A percentile compares a stretch with the other conserved stretches of the same genome.
Evolutionary conservation across 2,113 vertebrate species (phyloP).

Genomic region (Balaenoptera acutorostrata): DNA sequence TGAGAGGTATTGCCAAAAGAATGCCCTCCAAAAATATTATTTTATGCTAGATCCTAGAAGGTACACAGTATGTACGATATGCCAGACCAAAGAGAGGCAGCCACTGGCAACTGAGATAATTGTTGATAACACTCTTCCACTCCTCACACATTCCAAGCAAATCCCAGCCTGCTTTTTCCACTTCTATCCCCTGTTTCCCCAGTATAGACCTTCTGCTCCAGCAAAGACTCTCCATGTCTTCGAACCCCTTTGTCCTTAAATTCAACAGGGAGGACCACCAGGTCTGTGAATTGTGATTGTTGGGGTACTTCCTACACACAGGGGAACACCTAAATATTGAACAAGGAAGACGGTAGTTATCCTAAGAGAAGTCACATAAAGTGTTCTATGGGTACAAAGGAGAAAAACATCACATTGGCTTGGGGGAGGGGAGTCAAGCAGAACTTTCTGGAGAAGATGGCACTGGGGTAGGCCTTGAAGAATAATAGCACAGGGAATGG

Average conservation of each 20-base stretch:
- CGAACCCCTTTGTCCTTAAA: background rate
- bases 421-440: background rate
- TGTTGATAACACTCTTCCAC: background rate
- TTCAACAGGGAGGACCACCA: background rate
- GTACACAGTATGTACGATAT: background rate
- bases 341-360: background rate
- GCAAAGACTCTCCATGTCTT: background rate
- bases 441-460: background rate
- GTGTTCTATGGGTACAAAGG: background rate
- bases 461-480: background rate
- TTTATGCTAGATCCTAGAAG: background rate
- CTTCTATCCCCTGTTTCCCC: background rate
- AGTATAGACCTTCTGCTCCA: background rate
- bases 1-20: background rate
- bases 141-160: background rate
- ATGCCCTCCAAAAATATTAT: background rate
- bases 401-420: background rate
- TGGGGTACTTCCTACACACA: background rate
- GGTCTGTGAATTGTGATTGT: background rate
- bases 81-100: background rate
- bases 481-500: background rate
- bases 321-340: background rate
- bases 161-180: background rate
- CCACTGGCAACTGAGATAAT: background rate
- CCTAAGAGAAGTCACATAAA: background rate